Conservation (phyloP, 2,113 vertebrate genomes). For the Tretioscincus oriximinensis region DNA sequence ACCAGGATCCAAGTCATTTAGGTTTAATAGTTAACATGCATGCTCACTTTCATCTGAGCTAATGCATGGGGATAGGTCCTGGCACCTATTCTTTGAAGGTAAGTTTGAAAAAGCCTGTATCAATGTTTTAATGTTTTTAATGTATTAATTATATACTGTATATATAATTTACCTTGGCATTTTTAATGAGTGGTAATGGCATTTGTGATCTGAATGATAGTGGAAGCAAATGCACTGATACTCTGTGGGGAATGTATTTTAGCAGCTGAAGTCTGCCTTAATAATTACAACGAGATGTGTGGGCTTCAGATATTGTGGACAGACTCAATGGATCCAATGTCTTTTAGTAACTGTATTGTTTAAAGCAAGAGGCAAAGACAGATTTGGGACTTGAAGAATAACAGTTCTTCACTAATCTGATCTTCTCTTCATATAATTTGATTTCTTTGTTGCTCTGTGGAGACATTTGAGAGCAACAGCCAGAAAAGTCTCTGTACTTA, state of each 20-base stretch:
- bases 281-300: not conserved
- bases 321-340: not conserved
- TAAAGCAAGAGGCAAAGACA: slow-evolving; percentile 30
- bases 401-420: slow-evolving; percentile 58
- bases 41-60: no score
- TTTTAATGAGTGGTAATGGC: not conserved
- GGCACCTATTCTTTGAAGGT: no score
- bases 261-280: not conserved
- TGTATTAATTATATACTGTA: no score
- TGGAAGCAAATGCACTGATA: not conserved
- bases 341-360: slow-evolving; percentile 31
- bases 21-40: no score
- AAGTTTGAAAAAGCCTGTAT: no score
- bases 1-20: no score
- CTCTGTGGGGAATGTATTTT: not conserved
- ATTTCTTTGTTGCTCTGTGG: slow-evolving; percentile 58
- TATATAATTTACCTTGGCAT: no score
- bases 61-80: no score
- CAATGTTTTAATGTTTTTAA: no score
- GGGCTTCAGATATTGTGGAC: slow-evolving; percentile 29
- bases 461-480: slow-evolving; percentile 46
- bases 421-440: slow-evolving; percentile 47
- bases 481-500: slow-evolving; percentile 49
- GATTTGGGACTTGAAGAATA: slow-evolving; percentile 52
- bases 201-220: slow-evolving; percentile 27